phyloP scores from a whole-genome alignment of 2,113 vertebrate species.

The Hyperopisus bebe region DNA sequence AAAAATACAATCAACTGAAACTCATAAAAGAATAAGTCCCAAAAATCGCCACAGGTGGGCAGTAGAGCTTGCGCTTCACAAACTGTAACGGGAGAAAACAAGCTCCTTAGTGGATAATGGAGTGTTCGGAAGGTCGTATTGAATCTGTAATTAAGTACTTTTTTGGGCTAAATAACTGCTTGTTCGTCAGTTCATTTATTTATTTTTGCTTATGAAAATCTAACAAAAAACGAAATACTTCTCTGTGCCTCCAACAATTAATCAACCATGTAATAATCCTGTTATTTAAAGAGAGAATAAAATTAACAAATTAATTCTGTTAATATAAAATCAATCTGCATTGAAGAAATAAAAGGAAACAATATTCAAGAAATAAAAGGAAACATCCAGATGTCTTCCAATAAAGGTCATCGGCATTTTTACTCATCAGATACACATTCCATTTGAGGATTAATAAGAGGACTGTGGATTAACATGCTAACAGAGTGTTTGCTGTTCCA shows the following conservation, averaged over 20 bases:
- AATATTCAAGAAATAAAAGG: not conserved
- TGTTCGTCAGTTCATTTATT: not conserved
- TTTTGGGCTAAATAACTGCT: not conserved
- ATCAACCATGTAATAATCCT: not conserved
- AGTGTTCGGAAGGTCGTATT: not conserved
- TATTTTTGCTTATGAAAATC: not conserved
- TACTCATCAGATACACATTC: not conserved
- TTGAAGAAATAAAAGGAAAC: not conserved
- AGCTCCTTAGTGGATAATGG: not conserved
- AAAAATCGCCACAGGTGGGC: constrained; percentile 42
- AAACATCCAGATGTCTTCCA: not conserved
- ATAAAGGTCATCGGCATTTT: not conserved
- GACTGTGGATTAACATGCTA: not conserved
- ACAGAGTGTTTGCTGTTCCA: not conserved
- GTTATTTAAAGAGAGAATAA: not conserved
- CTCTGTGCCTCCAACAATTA: not conserved
- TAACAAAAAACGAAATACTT: not conserved
- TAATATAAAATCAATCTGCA: not conserved
- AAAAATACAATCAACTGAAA: not conserved
- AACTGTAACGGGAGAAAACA: not conserved
- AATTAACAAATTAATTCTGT: not conserved
- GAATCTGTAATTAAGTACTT: not conserved
- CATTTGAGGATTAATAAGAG: not conserved
- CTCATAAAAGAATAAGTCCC: not conserved
- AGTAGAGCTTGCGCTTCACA: constrained; percentile 27